Evolutionary conservation across 2,113 vertebrate genomes (phyloP).

Genomic region (Silurus asotus): DNA sequence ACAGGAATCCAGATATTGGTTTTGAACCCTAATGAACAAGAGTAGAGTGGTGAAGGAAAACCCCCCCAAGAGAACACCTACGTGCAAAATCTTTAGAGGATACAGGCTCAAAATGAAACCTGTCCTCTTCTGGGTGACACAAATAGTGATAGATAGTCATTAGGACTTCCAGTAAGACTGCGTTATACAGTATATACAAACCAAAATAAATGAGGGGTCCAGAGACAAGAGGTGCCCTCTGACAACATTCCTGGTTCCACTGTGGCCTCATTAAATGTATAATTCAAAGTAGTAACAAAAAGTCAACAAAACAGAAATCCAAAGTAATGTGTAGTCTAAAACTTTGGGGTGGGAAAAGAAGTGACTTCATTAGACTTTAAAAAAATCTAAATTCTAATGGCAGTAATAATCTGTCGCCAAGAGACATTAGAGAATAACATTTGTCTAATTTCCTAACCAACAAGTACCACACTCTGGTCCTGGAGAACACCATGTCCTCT

Average conservation of each 20-base stretch:
- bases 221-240: neutral
- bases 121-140: neutral
- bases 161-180: neutral
- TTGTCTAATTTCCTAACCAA: neutral
- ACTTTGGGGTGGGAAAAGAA: neutral
- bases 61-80: neutral
- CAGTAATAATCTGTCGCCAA: neutral
- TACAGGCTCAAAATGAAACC: neutral
- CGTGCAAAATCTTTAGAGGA: neutral
- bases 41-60: neutral
- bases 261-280: neutral
- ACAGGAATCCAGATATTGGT: neutral
- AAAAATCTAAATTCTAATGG: neutral
- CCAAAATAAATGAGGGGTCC: neutral
- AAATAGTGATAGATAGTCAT: neutral
- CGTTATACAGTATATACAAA: neutral
- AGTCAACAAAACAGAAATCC: neutral
- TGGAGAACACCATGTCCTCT: neutral
- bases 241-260: neutral
- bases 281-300: neutral
- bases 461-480: neutral
- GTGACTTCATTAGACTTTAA: neutral
- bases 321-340: neutral
- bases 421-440: neutral
- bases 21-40: neutral